Evolutionary conservation across 2,113 vertebrate genomes (phyloP), one percentile per base, ranked within the genome.

Genomic region (Sinocyclocheilus rhinocerous): DNA sequence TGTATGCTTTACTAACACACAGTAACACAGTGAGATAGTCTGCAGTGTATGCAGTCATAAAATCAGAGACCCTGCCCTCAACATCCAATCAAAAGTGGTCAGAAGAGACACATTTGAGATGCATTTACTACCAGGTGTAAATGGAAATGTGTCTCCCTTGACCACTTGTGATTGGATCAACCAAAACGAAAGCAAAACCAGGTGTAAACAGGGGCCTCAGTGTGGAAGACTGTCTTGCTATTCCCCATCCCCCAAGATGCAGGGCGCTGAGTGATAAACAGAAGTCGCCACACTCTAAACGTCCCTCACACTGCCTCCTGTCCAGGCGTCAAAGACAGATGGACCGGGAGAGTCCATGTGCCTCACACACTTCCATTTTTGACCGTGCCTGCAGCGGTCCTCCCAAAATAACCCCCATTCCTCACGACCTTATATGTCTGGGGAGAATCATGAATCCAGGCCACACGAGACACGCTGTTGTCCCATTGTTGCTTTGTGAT

Each of bases 401-500:
- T 94, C 95, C 95, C 92, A 96, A 97, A 98, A 97, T 97, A 97
- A 95, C 94, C 92, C 6, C 86, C 92, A 86, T 94, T 96, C 93
- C 92, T 92, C 91, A 91, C 91, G 89, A 89, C 97, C 97, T 96
- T 97, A 97, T 98, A 97, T 96, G 97, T 89, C 92, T 90, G 85
- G 85, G 91, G 92, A 93, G 93, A 90, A 92, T 93, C 93, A 88
- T 91, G 90, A 93, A 94, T 94, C 93, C 92, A 90, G 93, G 92
- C 91, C 93, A 92, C 90, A 91, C 90, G 90, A 93, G 91, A 80
- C 70, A 18, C 45, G 85, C 88, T 70, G 6, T 83, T 72, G 87
- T 91, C 89, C 89, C 89, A 90, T 91, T 55, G 45, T 57, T 78
- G 5, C 50, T 70, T 50, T 26, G 39, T 78, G 73, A 76, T 75